Conservation (phyloP, 1,140 invertebrate genomes). For the Lucilia cuprina region DNA sequence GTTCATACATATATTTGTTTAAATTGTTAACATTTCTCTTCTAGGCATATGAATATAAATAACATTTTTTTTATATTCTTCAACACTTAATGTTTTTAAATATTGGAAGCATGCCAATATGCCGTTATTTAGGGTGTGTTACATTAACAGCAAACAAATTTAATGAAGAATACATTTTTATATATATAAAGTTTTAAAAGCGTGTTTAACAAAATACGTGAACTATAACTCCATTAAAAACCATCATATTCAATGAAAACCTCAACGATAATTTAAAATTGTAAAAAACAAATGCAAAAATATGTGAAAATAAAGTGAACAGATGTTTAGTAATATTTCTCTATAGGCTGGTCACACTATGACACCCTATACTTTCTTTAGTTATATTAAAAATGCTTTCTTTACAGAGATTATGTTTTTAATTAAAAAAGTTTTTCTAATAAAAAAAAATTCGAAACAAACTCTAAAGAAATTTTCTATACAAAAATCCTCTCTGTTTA, state of each 20-base stretch:
- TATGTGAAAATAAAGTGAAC: too few species aligned
- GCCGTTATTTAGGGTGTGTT: conserved; percentile 31
- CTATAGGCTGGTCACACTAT: too few species aligned
- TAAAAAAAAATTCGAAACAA: too few species aligned
- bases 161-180: neutral
- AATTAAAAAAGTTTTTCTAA: too few species aligned
- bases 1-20: neutral
- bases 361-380: too few species aligned
- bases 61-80: neutral
- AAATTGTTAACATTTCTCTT: conserved; percentile 25
- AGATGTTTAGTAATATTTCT: too few species aligned
- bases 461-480: too few species aligned
- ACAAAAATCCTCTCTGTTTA: too few species aligned
- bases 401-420: too few species aligned
- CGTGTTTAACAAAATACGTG: conserved; percentile 26
- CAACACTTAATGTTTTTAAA: neutral
- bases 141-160: conserved; percentile 8
- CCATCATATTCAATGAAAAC: neutral
- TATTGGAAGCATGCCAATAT: conserved; percentile 30
- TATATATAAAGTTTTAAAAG: neutral
- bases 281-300: too few species aligned
- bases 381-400: too few species aligned
- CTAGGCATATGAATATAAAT: neutral
- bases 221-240: conserved; percentile 31
- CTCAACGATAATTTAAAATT: neutral